Evolutionary conservation across 2,797 vertebrate species (phyloP).

Genomic region (Moxostoma hubbsi): DNA sequence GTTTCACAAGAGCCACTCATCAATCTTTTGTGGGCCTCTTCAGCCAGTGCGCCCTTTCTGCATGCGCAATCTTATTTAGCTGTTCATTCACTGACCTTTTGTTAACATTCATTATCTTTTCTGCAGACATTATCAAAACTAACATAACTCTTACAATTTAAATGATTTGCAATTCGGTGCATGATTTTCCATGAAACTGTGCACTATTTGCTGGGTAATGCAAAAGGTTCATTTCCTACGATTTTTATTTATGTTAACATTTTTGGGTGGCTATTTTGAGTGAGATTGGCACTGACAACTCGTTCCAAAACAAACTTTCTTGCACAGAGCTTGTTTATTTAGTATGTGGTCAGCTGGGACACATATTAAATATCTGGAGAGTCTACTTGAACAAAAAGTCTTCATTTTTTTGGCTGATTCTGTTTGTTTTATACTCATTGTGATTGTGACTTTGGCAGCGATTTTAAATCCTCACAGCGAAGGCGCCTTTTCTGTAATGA

Average conservation of each 20-base stretch:
- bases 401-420: constrained; percentile 47
- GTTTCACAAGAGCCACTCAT: constrained; percentile 50
- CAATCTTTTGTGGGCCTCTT: constrained; percentile 53
- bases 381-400: constrained; percentile 38
- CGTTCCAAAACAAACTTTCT: constrained; percentile 18
- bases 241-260: neutral
- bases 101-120: constrained; percentile 45
- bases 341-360: constrained; percentile 46
- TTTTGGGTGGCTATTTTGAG: neutral
- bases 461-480: constrained; percentile 59
- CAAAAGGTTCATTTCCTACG: neutral
- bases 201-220: constrained; percentile 1
- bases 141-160: constrained; percentile 30
- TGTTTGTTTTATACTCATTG: constrained; percentile 56
- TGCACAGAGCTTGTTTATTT: constrained; percentile 29
- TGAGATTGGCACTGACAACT: constrained; percentile 24
- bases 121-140: constrained; percentile 43
- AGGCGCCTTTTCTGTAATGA: constrained; percentile 63
- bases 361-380: constrained; percentile 48
- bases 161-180: constrained; percentile 1
- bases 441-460: constrained; percentile 60
- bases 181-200: constrained; percentile 13
- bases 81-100: constrained; percentile 44
- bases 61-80: constrained; percentile 32
- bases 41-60: constrained; percentile 42